These are phyloP conservation scores for Tribolium castaneum DNA, from an alignment of 1,140 invertebrate species.

Conservation along the genomic window DNA sequence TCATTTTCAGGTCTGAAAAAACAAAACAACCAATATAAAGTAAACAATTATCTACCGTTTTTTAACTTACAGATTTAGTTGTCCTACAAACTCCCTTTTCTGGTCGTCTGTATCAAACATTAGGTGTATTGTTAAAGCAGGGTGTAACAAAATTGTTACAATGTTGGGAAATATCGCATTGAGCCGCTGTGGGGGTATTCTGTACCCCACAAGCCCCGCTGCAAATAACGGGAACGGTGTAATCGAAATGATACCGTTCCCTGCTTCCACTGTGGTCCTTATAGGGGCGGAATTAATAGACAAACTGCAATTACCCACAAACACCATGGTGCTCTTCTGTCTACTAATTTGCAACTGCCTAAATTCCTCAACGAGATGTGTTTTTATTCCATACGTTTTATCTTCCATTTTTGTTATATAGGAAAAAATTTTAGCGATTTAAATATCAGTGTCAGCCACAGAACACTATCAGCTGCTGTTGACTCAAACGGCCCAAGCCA, in stretches of 20 bases:
- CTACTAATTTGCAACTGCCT: not conserved
- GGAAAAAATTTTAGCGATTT: constrained; percentile 7
- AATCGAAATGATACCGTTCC: not conserved
- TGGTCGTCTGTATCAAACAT: not conserved
- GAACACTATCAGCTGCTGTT: not conserved
- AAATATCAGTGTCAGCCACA: not conserved
- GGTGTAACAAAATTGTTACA: not conserved
- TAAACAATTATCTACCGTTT: constrained; percentile 4
- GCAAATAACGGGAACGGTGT: not conserved
- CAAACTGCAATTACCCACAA: not conserved
- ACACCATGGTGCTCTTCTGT: not conserved
- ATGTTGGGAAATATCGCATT: not conserved
- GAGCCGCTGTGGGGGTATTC: not conserved
- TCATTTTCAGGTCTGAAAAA: not conserved
- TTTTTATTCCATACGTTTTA: constrained; percentile 9
- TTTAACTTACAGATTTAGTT: constrained; percentile 3
- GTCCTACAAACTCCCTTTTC: not conserved
- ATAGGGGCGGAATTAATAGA: not conserved
- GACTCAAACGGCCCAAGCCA: too few relatives aligned
- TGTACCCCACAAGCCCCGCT: not conserved
- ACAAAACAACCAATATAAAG: constrained; percentile 4
- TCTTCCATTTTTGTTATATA: constrained; percentile 15
- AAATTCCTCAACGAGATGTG: not conserved
- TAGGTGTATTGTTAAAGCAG: not conserved
- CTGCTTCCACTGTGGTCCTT: not conserved